Base-by-base conservation (phyloP, 2,888 invertebrate genomes). In the Dione vanillae region DNA sequence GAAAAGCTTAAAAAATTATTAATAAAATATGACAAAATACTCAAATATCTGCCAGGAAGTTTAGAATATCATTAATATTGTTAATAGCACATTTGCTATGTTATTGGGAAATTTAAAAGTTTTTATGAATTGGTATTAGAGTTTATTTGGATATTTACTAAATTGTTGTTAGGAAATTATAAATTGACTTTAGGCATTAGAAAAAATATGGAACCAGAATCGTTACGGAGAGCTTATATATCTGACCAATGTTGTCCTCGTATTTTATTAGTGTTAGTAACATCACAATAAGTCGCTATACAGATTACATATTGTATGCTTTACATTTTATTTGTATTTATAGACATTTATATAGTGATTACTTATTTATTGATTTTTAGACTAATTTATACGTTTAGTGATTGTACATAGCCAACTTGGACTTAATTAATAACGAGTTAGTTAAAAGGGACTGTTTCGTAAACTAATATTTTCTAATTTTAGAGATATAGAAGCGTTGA, bases 101-200 rank as follows among this genome's bases (percentile, higher is more conserved):
- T 43, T 45, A 61, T 27, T 45, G n/a, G 61, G 9, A 45, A 45
- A n/a, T 61, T 20, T 41, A 45, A 61, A 61, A 20, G 2, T 40
- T 35, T 45, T n/a, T 45, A 45, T 27, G 20, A 45, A 61, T 61
- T 61, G 61, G 35, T 61, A 45, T 16, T 9, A 61, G 45, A 61
- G 45, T 61, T 61, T 61, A 61, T 61, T 61, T 43, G 45, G n/a
- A 45, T 61, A 45, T 45, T 27, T 61, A 45, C 27, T 61, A 45
- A 45, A 45, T 43, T 61, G 16, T 61, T 61, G 45, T 16, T 56
- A 45, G 61, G n/a, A 61, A 61, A 61, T 61, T 61, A 61, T 61
- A 45, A 61, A 61, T 61, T 61, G 61, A 45, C 16, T 61, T 10
- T 61, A 45, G n/a, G 35, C n/a, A 35, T 45, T 43, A 45, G n/a